Conservation (phyloP, 2,888 invertebrate genomes). For the Quadroppia sp. region DNA sequence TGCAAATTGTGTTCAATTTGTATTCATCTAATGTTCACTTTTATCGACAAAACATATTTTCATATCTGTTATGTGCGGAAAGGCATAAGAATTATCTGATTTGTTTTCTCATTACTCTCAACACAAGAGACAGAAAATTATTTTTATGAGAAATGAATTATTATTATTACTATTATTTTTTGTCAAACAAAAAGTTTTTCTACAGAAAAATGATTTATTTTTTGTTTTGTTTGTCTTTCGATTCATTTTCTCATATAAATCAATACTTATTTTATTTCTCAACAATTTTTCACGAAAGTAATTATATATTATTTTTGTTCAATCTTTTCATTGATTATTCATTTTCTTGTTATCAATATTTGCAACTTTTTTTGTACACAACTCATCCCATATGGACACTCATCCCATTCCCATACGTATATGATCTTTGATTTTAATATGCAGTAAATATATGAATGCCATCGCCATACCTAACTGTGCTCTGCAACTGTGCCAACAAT, state of each 20-base stretch:
- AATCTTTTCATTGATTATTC: too few relatives aligned
- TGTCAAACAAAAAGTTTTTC: neutral
- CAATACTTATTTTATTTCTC: neutral
- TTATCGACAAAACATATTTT: too few relatives aligned
- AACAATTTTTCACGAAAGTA: neutral
- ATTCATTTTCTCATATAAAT: neutral
- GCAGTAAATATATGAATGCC: neutral
- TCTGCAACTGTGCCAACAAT: neutral
- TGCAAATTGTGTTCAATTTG: neutral
- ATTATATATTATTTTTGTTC: too few relatives aligned
- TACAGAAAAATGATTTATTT: neutral
- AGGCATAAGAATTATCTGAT: neutral
- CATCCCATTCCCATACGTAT: neutral
- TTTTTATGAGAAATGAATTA: neutral
- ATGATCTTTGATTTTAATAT: neutral
- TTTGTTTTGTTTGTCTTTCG: neutral
- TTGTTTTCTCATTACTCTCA: neutral
- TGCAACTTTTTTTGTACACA: neutral
- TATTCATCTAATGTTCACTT: neutral
- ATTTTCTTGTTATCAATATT: too few relatives aligned
- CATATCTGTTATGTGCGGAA: too few relatives aligned
- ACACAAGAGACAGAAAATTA: neutral
- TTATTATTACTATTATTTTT: neutral
- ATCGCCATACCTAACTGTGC: neutral
- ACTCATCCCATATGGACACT: neutral